Conservation (phyloP, 2,113 vertebrate species). For the Laticauda laticaudata region DNA sequence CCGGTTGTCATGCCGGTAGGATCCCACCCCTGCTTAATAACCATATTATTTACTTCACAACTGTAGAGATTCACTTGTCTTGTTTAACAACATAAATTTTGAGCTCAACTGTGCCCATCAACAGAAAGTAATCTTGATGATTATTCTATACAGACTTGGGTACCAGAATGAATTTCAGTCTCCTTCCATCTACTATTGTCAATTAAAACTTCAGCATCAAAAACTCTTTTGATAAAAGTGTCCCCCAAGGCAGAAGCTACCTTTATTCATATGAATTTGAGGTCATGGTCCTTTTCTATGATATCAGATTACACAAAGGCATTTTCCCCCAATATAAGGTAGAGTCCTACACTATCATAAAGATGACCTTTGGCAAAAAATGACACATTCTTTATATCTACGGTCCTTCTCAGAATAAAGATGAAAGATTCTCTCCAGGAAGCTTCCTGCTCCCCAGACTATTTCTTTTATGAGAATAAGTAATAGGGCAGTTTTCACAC, state of each 20-base stretch:
- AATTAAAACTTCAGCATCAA: slow-evolving; percentile 35
- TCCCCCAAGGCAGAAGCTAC: neutral
- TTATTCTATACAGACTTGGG: neutral
- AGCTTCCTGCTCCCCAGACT: neutral
- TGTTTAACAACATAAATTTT: neutral
- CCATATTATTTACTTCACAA: neutral
- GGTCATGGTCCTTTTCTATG: slow-evolving; percentile 26
- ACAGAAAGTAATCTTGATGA: neutral
- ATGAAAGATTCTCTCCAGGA: slow-evolving; percentile 20
- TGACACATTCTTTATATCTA: slow-evolving; percentile 33
- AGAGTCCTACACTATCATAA: slow-evolving; percentile 50
- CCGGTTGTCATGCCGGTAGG: too few species aligned
- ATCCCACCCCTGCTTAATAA: neutral
- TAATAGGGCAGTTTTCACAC: slow-evolving; percentile 13
- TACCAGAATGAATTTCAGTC: neutral
- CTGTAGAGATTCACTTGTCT: neutral
- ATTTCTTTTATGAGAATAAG: slow-evolving; percentile 18
- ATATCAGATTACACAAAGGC: slow-evolving; percentile 52
- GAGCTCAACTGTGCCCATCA: neutral
- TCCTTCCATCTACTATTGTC: slow-evolving; percentile 3
- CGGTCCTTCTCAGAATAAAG: slow-evolving; percentile 31
- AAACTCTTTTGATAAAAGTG: slow-evolving; percentile 24
- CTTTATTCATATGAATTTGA: slow-evolving; percentile 48
- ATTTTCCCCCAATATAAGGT: slow-evolving; percentile 26
- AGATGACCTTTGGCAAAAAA: slow-evolving; percentile 47